phyloP scores from a whole-genome alignment of 1,140 invertebrate genomes.

The Melitaea cinxia region DNA sequence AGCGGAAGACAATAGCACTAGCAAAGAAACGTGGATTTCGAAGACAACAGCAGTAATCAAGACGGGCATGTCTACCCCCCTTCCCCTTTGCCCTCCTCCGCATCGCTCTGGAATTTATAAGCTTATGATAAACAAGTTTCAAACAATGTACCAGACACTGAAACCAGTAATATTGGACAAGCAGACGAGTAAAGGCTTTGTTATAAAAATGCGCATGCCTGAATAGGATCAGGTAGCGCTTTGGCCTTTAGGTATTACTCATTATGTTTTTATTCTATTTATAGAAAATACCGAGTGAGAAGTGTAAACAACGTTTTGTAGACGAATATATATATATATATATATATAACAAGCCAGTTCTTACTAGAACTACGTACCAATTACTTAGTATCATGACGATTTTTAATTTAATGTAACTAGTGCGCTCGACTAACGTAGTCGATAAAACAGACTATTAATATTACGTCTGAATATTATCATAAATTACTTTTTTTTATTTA shows the following conservation, averaged over 20 bases:
- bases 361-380: neutral
- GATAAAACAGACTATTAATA: neutral
- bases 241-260: slow-evolving; percentile 2
- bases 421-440: neutral
- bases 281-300: neutral
- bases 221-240: slow-evolving; percentile 15
- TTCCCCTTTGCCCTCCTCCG: slow-evolving; percentile 22
- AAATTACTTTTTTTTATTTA: neutral
- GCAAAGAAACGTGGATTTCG: slow-evolving; percentile 55
- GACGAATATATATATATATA: no score
- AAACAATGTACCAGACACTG: slow-evolving; percentile 31
- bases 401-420: slow-evolving; percentile 7
- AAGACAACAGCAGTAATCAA: slow-evolving; percentile 69
- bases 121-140: slow-evolving; percentile 54
- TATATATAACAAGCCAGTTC: neutral
- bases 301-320: no score
- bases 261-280: slow-evolving; percentile 4
- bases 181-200: slow-evolving; percentile 19
- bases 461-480: neutral
- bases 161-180: slow-evolving; percentile 21
- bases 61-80: slow-evolving; percentile 33
- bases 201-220: slow-evolving; percentile 27
- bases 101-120: slow-evolving; percentile 54
- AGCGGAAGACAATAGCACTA: slow-evolving; percentile 55
- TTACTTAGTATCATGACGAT: neutral